Evolutionary conservation across 2,888 invertebrate genomes (phyloP), one percentile per base, ranked within the genome.

Genomic region (Plebejus anna): DNA sequence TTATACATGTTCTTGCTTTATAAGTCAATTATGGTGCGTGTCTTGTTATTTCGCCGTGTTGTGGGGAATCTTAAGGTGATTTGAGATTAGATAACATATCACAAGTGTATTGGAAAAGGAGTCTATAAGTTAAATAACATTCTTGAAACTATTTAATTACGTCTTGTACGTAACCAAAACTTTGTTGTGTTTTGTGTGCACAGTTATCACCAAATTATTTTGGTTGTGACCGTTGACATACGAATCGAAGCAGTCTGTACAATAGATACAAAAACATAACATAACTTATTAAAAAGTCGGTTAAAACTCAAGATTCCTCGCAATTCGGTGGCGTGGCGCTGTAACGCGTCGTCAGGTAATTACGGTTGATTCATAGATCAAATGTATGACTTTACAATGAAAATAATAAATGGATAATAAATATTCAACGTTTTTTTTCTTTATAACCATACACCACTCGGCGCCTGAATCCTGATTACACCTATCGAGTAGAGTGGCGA

Each of bases 331-430:
- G 86, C 86, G 76, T 83, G 84, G 84, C 85, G 88, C 86, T 86
- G 87, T 88, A 87, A 81, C 85, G 86, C 86, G 87, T 88, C 88
- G 83, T 90, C 87, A 87, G 86, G 85, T 90, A 87, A 87, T 86
- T 88, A 90, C 87, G 88, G 89, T 92, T 91, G 91, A 89, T 90
- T 88, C 89, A 85, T 87, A 92, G 90, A 88, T 87, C 90, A 88
- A 89, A 88, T 91, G 92, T 93, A 93, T 90, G 92, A 90, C 89
- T 93, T 93, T 91, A 93, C 91, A 90, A 89, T 90, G 90, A 91
- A 89, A 90, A 89, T 87, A 87, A 90, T 92, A 92, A 91, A 93
- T 90, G 88, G 88, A 90, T 87, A 85, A 89, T 55, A 90, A 88
- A 85, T 71, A 75, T 79, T 81, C 79, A 51, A 66, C 82, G 79